These are phyloP conservation scores for Eremophila alpestris DNA, from an alignment of 2,797 vertebrate species.

Conservation along the genomic window DNA sequence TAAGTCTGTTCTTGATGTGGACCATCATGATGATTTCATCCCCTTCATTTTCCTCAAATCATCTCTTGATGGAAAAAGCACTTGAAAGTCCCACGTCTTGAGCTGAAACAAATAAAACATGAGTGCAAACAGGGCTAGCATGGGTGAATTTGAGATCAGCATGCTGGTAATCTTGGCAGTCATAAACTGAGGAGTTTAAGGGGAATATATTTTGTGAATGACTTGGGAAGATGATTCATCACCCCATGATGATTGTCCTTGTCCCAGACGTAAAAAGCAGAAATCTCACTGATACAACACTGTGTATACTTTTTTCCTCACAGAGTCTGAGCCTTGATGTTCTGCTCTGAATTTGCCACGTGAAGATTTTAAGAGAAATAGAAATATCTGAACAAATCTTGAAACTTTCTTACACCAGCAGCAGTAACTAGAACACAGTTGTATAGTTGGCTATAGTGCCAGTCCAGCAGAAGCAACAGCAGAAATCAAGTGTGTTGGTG, in stretches of 20 bases:
- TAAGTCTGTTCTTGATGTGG: not conserved
- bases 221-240: slow-evolving; percentile 37
- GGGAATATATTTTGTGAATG: not conserved
- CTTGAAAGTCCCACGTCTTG: not conserved
- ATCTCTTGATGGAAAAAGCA: not conserved
- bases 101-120: not conserved
- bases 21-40: not conserved
- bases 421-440: not conserved
- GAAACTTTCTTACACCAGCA: not conserved
- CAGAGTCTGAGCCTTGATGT: not conserved
- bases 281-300: not conserved
- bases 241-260: not conserved
- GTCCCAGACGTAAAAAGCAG: not conserved
- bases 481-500: not conserved
- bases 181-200: not conserved
- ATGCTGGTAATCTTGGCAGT: not conserved
- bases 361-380: not conserved
- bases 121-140: not conserved
- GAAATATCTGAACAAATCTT: not conserved
- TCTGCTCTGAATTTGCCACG: not conserved
- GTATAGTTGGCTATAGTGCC: not conserved
- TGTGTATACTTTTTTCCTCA: not conserved
- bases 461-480: not conserved
- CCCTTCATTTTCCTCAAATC: not conserved
- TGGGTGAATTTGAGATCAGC: not conserved